Conservation (phyloP, 2,113 vertebrate genomes). For the Emberiza fucata region DNA sequence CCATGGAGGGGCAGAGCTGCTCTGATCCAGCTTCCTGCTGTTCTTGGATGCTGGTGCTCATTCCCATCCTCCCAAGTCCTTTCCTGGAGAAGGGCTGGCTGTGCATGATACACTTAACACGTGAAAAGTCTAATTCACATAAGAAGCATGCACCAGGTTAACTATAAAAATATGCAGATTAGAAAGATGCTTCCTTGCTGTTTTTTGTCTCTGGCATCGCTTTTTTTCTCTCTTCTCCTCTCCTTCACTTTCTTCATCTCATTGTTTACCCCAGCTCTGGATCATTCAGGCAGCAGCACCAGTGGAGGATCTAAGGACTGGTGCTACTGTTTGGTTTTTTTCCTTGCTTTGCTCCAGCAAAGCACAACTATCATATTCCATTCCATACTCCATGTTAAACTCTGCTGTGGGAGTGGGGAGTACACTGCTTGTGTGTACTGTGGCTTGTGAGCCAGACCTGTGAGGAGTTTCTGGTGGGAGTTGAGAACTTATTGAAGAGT, state of each 20-base stretch:
- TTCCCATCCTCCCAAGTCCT: neutral
- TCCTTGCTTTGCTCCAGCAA: neutral
- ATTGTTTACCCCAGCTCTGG: fast-evolving
- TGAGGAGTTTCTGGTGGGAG: neutral
- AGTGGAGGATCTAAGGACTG: no score
- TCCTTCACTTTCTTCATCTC: neutral
- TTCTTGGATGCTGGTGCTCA: neutral
- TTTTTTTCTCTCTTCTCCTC: neutral
- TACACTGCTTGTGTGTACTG: neutral
- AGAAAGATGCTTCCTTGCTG: neutral
- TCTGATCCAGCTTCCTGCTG: neutral
- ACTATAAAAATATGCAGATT: neutral
- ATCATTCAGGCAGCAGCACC: neutral
- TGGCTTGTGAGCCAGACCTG: neutral
- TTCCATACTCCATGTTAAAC: neutral
- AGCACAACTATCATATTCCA: neutral
- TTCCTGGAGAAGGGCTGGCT: neutral
- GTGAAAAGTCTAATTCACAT: fast-evolving
- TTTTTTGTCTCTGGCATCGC: neutral
- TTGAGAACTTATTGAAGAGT: neutral
- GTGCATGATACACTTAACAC: fast-evolving
- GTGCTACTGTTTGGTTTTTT: neutral
- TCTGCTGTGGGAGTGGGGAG: neutral
- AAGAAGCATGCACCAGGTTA: fast-evolving
- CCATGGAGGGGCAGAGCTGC: neutral